Evolutionary conservation across 2,888 invertebrate species (phyloP).

Genomic region (Cerceris ruficornis): DNA sequence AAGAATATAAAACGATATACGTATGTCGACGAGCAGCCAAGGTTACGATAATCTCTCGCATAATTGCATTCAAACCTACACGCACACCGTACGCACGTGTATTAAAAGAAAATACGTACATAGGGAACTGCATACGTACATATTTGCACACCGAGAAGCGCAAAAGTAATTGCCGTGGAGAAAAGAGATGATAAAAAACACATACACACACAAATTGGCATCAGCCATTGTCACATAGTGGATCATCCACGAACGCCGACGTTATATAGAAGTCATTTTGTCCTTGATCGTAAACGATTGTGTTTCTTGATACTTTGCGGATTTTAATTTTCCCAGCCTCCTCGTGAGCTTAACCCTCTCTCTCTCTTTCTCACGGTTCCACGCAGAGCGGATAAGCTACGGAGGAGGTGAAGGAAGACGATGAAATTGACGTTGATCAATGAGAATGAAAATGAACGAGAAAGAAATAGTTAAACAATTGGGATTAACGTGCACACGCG

Average conservation of each 20-base stretch:
- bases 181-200: conserved; percentile 2
- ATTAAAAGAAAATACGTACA: conserved; percentile 57
- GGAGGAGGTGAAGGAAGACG: background rate
- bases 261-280: conserved; percentile 16
- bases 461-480: no score
- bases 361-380: background rate
- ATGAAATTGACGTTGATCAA: background rate
- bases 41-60: conserved; percentile 56
- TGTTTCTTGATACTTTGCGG: background rate
- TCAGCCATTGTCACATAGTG: conserved; percentile 34
- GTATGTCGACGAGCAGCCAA: conserved; percentile 54
- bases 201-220: conserved; percentile 14
- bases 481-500: no score
- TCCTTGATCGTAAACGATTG: conserved; percentile 28
- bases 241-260: conserved; percentile 29
- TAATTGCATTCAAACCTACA: conserved; percentile 59
- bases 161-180: conserved; percentile 31
- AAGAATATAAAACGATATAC: conserved; percentile 22
- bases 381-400: background rate
- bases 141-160: conserved; percentile 31
- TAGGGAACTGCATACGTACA: no score
- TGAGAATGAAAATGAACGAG: no score
- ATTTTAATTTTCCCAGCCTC: conserved; percentile 5
- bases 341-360: background rate
- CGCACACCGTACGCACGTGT: conserved; percentile 64